Conservation (phyloP, 2,888 invertebrate genomes). For the Drosophila vallismaia region DNA sequence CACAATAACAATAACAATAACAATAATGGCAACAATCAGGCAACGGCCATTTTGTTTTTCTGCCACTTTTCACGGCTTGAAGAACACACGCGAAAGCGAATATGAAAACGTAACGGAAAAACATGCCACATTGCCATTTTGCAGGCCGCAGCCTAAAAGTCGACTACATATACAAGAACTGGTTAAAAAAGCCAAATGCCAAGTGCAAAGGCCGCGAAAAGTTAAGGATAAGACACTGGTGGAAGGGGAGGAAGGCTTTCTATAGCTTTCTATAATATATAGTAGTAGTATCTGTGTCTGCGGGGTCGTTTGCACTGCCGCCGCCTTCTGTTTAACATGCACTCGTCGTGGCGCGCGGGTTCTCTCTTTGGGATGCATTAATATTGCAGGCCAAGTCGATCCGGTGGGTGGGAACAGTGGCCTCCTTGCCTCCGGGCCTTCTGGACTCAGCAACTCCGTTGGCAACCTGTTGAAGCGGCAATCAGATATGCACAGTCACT, state of each 20-base stretch:
- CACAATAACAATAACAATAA: slow-evolving; percentile 4
- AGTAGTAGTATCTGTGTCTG: slow-evolving; percentile 34
- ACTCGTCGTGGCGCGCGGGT: slow-evolving; percentile 49
- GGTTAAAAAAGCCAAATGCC: slow-evolving; percentile 33
- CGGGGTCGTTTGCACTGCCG: slow-evolving; percentile 59
- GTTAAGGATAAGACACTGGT: neutral
- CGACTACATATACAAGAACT: slow-evolving; percentile 35
- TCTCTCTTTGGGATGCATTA: slow-evolving; percentile 47
- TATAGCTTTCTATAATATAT: slow-evolving; percentile 7
- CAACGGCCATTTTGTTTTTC: neutral
- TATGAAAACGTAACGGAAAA: slow-evolving; percentile 1
- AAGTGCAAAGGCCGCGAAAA: slow-evolving; percentile 31
- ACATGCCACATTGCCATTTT: slow-evolving; percentile 47
- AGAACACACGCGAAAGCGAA: neutral
- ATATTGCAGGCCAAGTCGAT: slow-evolving; percentile 42
- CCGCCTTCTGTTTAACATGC: slow-evolving; percentile 65
- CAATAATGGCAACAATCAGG: slow-evolving; percentile 5
- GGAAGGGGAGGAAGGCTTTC: neutral
- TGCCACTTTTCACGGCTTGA: slow-evolving; percentile 3
- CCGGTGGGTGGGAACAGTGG: slow-evolving; percentile 18
- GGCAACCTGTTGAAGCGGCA: slow-evolving; percentile 56
- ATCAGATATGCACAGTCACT: slow-evolving; percentile 35
- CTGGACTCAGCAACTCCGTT: neutral
- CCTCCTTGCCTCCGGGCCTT: neutral
- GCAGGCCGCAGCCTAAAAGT: slow-evolving; percentile 58